Conservation (phyloP, 2,797 vertebrate genomes). For the Enteromius unitaeniatus region DNA sequence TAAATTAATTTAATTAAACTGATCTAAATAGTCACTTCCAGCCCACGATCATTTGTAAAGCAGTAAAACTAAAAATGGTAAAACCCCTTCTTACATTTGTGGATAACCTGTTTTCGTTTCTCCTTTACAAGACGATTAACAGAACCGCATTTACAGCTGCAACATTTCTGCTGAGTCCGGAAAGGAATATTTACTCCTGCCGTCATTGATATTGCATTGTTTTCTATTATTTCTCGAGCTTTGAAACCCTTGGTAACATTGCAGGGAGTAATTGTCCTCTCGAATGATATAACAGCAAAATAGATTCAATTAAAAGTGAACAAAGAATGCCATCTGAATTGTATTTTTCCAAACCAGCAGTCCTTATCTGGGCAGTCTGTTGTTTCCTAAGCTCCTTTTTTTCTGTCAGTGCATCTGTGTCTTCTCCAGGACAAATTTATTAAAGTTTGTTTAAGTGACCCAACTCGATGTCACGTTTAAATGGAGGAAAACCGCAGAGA, state of each 20-base stretch:
- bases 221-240: slow-evolving; percentile 66
- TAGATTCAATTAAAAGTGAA: slow-evolving; percentile 61
- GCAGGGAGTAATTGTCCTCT: slow-evolving; percentile 62
- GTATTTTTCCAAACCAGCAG: slow-evolving; percentile 63
- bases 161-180: slow-evolving; percentile 48
- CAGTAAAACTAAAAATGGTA: slow-evolving; percentile 74
- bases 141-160: slow-evolving; percentile 47
- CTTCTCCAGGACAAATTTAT: slow-evolving; percentile 69
- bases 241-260: slow-evolving; percentile 64
- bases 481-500: slow-evolving; percentile 59
- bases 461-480: slow-evolving; percentile 21
- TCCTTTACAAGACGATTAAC: slow-evolving; percentile 49
- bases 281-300: slow-evolving; percentile 55
- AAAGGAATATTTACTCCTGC: slow-evolving; percentile 53
- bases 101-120: slow-evolving; percentile 59
- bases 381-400: slow-evolving; percentile 21
- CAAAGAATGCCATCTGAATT: slow-evolving; percentile 64
- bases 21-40: slow-evolving; percentile 81
- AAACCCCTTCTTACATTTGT: slow-evolving; percentile 72
- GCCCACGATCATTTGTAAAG: slow-evolving; percentile 77
- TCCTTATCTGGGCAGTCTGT: slow-evolving; percentile 52
- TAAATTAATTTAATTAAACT: slow-evolving; percentile 81
- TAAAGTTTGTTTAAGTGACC: slow-evolving; percentile 59
- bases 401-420: slow-evolving; percentile 46
- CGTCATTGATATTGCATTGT: slow-evolving; percentile 52